Evolutionary conservation across 2,797 vertebrate genomes (phyloP), one percentile per base, ranked within the genome.

Genomic region (Momotus momota): DNA sequence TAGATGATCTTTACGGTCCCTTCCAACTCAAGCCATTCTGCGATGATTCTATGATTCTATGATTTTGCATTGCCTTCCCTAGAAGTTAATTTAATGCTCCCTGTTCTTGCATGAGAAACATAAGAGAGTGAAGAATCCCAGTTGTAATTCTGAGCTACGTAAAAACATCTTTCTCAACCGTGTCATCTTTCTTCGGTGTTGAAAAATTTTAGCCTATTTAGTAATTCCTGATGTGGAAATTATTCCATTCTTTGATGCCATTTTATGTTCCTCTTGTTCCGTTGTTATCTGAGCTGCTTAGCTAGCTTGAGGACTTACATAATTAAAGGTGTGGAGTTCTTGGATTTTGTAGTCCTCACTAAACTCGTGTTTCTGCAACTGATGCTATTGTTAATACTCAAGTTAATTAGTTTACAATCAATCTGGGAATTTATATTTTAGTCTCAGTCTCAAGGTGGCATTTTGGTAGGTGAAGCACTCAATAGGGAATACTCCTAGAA

Each of bases 111-210:
- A 51, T 25, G 8, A 75, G 49, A 88, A 88, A 35, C 9, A 19
- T 21, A 64, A 10, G 4, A 65, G 25, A 75, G 9, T 16, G 16
- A 75, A 43, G 29, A 79, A 75, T 71, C 14, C 25, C 61, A 69
- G 10, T 61, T 14, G n/a, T 21, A 7, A 31, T 79, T 84, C 48
- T 83, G 27, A 20, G 22, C 22, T 87, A 16, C 10, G 22, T 64
- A 70, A 80, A 88, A 88, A 25, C 6, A n/a, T 8, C 1, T 25
- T 82, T 82, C 6, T 16, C 46, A 7, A 46, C 18, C 7, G 62
- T 0, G 0, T n/a, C 22, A 21, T 69, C 48, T 43, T 69, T 54
- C 9, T 84, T 79, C 1, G 0, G 9, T n/a, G 17, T 22, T 64
- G 33, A 72, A 84, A 84, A 49, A 2, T 79, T 81, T 45, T 78